These are phyloP conservation scores for Apoderus coryli DNA, from an alignment of 2,888 invertebrate species.

Conservation along the genomic window DNA sequence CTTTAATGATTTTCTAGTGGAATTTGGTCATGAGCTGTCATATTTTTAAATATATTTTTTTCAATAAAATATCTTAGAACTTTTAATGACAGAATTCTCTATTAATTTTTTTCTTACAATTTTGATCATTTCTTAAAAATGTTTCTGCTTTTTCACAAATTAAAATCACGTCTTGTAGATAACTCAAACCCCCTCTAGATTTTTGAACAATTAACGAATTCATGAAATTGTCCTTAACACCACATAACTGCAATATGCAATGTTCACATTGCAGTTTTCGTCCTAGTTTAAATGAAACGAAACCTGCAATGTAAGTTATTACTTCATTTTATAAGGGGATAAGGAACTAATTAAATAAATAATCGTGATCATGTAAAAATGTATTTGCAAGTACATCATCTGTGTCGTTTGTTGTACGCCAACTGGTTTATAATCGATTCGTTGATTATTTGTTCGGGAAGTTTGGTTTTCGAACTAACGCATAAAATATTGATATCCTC, in stretches of 20 bases:
- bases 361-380: constrained; percentile 6
- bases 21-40: no score
- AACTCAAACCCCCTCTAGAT: constrained; percentile 10
- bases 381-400: no score
- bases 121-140: constrained; percentile 5
- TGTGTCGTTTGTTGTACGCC: no score
- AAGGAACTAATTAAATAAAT: constrained; percentile 9
- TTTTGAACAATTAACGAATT: constrained; percentile 9
- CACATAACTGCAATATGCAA: constrained; percentile 8
- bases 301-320: constrained; percentile 12
- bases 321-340: constrained; percentile 10
- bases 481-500: constrained; percentile 13
- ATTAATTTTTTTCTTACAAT: no score
- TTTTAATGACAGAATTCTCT: no score
- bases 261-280: constrained; percentile 12
- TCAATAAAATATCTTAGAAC: no score
- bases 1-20: no score
- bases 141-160: constrained; percentile 8
- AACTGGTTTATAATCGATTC: constrained; percentile 8
- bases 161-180: constrained; percentile 7
- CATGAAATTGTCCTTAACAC: constrained; percentile 8
- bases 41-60: no score
- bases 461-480: constrained; percentile 12
- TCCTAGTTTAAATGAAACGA: constrained; percentile 10
- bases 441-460: constrained; percentile 13